A percentile compares a stretch with the other conserved stretches of the same genome.
Conservation (phyloP, 1,140 invertebrate species). For the Mactra quadrangularis region DNA sequence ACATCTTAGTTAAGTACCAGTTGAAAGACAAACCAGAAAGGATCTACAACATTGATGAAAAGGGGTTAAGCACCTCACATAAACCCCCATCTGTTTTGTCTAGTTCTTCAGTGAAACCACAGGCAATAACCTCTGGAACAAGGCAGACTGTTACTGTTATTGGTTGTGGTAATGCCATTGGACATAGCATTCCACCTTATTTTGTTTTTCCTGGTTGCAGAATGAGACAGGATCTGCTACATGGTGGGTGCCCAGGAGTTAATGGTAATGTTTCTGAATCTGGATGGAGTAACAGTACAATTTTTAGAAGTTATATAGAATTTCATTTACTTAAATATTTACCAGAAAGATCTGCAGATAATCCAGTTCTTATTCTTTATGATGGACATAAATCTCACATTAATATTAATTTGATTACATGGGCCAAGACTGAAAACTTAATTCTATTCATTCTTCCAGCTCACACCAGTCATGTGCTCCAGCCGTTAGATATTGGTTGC, state of each 20-base stretch:
- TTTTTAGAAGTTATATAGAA: slow-evolving; percentile 25
- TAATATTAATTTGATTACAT: slow-evolving; percentile 15
- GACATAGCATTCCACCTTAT: slow-evolving; percentile 78
- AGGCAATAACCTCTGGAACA: slow-evolving; percentile 78
- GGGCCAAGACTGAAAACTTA: neutral
- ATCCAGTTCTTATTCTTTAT: slow-evolving; percentile 10
- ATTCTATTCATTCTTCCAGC: neutral
- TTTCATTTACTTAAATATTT: slow-evolving; percentile 29
- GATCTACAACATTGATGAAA: slow-evolving; percentile 83
- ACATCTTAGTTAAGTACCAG: slow-evolving; percentile 40
- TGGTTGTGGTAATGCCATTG: slow-evolving; percentile 80
- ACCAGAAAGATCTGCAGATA: slow-evolving; percentile 1
- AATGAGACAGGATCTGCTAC: slow-evolving; percentile 71
- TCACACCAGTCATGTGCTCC: slow-evolving; percentile 24
- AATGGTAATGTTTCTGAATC: slow-evolving; percentile 28
- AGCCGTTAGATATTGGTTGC: slow-evolving; percentile 28
- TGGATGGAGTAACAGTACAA: slow-evolving; percentile 15
- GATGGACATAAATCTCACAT: slow-evolving; percentile 46
- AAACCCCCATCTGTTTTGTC: slow-evolving; percentile 44
- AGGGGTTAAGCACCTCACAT: slow-evolving; percentile 79
- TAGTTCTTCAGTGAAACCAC: slow-evolving; percentile 42
- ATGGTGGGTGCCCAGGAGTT: slow-evolving; percentile 6
- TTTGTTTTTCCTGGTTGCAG: slow-evolving; percentile 81
- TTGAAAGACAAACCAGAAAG: slow-evolving; percentile 71
- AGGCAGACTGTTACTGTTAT: slow-evolving; percentile 82